These are phyloP conservation scores for Drosophila saltans DNA, from an alignment of 1,140 invertebrate species.

Conservation along the genomic window DNA sequence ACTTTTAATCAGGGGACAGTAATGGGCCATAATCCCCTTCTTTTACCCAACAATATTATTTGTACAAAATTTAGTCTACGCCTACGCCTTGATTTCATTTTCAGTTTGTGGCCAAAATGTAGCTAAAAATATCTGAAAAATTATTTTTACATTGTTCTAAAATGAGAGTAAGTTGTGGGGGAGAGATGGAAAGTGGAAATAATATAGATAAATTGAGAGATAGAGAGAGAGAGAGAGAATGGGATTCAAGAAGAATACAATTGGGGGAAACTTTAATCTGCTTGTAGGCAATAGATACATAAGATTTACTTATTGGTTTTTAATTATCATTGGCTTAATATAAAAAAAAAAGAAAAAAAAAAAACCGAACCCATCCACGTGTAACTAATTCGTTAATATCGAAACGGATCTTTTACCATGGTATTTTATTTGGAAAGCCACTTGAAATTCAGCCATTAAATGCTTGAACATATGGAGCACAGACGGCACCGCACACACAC, in stretches of 20 bases:
- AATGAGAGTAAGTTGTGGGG: neutral
- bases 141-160: slow-evolving; percentile 3
- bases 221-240: neutral
- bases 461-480: slow-evolving; percentile 64
- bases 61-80: neutral
- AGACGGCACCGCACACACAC: slow-evolving; percentile 12
- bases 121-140: slow-evolving; percentile 1
- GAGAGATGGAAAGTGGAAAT: neutral
- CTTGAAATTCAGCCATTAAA: slow-evolving; percentile 65
- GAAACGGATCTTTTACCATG: slow-evolving; percentile 26
- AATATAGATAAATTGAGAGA: neutral
- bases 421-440: slow-evolving; percentile 60
- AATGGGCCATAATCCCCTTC: neutral
- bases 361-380: slow-evolving; percentile 19
- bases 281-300: slow-evolving; percentile 13
- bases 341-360: slow-evolving; percentile 12
- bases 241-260: neutral
- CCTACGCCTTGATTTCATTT: slow-evolving; percentile 3
- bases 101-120: neutral
- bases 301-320: slow-evolving; percentile 59
- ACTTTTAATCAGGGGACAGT: neutral
- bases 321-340: slow-evolving; percentile 64
- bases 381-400: slow-evolving; percentile 59
- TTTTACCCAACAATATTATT: neutral
- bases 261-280: slow-evolving; percentile 11